Conservation (phyloP, 1,140 invertebrate species). For the Sycophaga agraensis region DNA sequence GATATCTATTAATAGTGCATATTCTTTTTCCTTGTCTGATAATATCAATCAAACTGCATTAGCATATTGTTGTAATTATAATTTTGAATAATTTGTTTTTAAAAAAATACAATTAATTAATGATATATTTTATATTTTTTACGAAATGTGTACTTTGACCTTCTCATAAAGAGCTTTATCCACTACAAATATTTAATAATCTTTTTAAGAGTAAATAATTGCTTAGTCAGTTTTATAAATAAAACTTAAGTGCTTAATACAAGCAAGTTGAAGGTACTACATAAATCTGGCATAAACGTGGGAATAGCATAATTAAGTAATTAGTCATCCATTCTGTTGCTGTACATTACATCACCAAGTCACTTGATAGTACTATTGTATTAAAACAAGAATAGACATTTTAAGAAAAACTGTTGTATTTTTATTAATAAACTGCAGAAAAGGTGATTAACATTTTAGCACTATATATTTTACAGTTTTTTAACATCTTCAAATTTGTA, state of each 20-base stretch:
- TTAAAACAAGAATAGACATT: background rate
- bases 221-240: too few species aligned
- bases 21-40: background rate
- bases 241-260: too few species aligned
- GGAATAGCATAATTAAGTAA: background rate
- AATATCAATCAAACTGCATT: too few species aligned
- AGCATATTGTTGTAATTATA: too few species aligned
- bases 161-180: too few species aligned
- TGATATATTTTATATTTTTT: too few species aligned
- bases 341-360: background rate
- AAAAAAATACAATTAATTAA: too few species aligned
- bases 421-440: conserved; percentile 18
- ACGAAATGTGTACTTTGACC: too few species aligned
- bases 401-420: conserved; percentile 8
- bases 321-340: background rate
- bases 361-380: background rate
- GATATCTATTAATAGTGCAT: conserved; percentile 2
- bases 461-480: conserved; percentile 14
- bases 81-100: too few species aligned
- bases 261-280: too few species aligned
- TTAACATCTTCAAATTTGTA: conserved; percentile 2
- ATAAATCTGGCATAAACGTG: background rate
- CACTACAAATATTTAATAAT: too few species aligned
- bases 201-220: too few species aligned
- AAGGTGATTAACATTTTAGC: conserved; percentile 15